Base-by-base conservation (phyloP, 2,888 invertebrate species). In the Epinotia brunnichana region DNA sequence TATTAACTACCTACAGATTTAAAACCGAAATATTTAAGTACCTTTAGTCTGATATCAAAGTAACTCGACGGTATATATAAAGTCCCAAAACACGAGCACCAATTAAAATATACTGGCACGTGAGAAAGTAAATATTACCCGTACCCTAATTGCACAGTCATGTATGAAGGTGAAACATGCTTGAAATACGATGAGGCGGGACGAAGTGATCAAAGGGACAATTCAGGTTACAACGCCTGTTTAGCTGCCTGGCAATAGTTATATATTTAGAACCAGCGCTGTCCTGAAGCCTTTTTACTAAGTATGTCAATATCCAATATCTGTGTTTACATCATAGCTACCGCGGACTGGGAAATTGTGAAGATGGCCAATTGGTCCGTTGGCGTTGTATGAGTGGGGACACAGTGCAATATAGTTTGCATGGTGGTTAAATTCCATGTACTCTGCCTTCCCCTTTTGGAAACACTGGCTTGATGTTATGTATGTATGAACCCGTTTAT, bases 181-280 rank as follows among this genome's bases (percentile, higher is more conserved):
- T 82, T 84, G 83, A 84, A 85, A 87, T 86, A 87, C 83, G 84
- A 85, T 82, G 82, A 48, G n/a, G n/a, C 77, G 78, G 78, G 80
- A 78, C 77, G 77, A 76, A 76, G 77, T 80, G 85, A 86, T 86
- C 84, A 83, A 80, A 78, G 82, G 80, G 51, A 39, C 17, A n/a
- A 68, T 72, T 68, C 72, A 17, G 60, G 53, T 54, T 54, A 53
- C 51, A 44, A 21, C 71, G 60, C 17, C 44, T 71, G 41, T n/a
- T 24, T 15, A 66, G 44, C 41, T 59, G 29, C 11, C 60, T 41
- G 19, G 2, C 41, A 19, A 48, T 44, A 60, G 53, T 24, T 54
- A 5, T 3, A 19, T 57, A 57, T 57, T 57, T 48, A 48, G 48
- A n/a, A 13, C 48, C 15, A 13, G 15, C 7, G n/a, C 48, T 48